These are phyloP conservation scores for Phorcus lineatus DNA, from an alignment of 2,888 invertebrate species.

Conservation along the genomic window DNA sequence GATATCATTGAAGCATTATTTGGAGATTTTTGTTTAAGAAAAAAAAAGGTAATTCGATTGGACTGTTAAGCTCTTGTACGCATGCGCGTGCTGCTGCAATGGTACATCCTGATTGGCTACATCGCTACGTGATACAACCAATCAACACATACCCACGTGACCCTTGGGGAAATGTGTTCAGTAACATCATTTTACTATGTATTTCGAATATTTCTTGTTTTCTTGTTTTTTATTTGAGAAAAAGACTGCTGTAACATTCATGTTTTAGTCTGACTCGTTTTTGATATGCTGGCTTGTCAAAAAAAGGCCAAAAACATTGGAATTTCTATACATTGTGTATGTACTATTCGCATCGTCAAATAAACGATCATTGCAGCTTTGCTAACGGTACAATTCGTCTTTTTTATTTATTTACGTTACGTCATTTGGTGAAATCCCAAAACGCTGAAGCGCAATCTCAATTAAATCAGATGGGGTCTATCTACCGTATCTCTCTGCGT, in stretches of 20 bases:
- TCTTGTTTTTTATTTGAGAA: conserved; percentile 26
- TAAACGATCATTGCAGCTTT: conserved; percentile 36
- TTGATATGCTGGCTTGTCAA: conserved; percentile 10
- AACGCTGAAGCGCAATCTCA: too few species aligned
- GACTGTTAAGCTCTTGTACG: conserved; percentile 29
- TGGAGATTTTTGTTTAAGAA: not conserved
- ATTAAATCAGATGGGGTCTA: too few species aligned
- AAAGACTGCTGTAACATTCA: conserved; percentile 23
- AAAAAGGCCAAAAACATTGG: conserved; percentile 11
- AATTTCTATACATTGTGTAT: conserved; percentile 23
- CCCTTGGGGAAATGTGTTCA: not conserved
- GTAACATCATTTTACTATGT: conserved; percentile 23
- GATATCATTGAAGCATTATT: not conserved
- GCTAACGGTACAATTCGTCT: conserved; percentile 9
- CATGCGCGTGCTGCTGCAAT: conserved; percentile 27
- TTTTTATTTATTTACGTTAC: not conserved
- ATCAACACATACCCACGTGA: not conserved
- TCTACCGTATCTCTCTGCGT: too few species aligned
- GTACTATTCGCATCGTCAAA: conserved; percentile 33
- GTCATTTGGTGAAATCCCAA: too few species aligned
- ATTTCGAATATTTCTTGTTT: conserved; percentile 21
- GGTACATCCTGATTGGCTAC: conserved; percentile 24
- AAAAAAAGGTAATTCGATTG: conserved; percentile 3
- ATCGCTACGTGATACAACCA: not conserved
- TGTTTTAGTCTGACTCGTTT: conserved; percentile 17